Percentiles rank a stretch among this genome's conserved stretches.
Evolutionary conservation across 23 tunicate genomes (phyloP).

Genomic region (Halocynthia roretzi): DNA sequence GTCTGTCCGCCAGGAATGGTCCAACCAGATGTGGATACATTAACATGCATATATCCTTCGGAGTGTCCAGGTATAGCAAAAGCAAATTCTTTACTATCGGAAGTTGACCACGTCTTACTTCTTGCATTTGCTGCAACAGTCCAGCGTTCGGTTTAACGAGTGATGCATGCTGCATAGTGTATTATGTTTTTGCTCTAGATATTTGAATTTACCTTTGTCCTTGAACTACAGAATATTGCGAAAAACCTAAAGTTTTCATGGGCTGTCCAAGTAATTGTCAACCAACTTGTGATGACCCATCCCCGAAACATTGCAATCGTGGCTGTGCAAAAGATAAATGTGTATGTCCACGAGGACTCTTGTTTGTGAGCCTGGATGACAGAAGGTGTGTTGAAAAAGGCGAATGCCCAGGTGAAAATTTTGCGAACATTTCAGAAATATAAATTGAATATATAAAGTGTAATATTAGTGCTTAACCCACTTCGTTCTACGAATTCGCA

Average conservation of each 20-base stretch:
- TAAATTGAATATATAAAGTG: no score
- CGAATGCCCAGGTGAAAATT: not conserved
- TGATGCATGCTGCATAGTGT: no score
- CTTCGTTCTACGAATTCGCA: not conserved
- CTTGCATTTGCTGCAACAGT: no score
- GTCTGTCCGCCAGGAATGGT: constrained; percentile 20
- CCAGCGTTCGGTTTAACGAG: no score
- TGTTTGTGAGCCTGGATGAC: not conserved
- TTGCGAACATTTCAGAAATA: no score
- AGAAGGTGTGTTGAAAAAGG: constrained; percentile 1
- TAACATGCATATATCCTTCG: constrained; percentile 2
- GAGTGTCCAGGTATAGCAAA: constrained; percentile 13
- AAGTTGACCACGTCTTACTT: no score
- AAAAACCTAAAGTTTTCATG: constrained; percentile 9
- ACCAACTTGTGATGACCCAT: constrained; percentile 5
- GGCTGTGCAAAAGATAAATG: constrained; percentile 9
- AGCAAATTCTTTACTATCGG: no score
- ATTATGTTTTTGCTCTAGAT: no score
- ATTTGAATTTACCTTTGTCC: no score
- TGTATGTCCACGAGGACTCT: constrained; percentile 3
- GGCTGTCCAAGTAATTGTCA: not conserved
- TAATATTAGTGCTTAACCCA: no score
- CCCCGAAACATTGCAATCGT: not conserved
- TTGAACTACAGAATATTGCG: not conserved
- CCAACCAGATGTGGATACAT: not conserved